Base-by-base conservation (phyloP, 1,140 invertebrate species). In the Pseudomyrmex gracilis region DNA sequence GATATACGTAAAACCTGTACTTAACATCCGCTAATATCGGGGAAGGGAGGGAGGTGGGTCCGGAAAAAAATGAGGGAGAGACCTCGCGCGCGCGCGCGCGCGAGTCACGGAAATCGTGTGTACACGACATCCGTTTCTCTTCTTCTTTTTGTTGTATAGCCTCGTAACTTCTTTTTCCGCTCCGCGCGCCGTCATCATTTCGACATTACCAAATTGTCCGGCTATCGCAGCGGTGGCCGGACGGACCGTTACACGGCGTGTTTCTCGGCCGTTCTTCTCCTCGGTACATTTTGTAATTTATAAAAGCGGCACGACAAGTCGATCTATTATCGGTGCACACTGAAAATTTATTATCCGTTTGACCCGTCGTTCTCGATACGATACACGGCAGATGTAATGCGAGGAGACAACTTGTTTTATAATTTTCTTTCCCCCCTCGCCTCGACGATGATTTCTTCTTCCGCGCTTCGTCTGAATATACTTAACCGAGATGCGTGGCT, bases 341-440 rank as follows among this genome's bases (percentile, higher is more conserved):
- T n/a, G 45, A 84, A 89, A 88, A 89, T 89, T 89, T 88, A 89
- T 89, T 88, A 73, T 67, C 74, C 71, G 71, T 74, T 89, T 89
- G 84, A 89, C 87, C 74, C n/a, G 49, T 15, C 73, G 58, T 22
- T 61, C 13, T 84, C 88, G 87, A 89, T 83, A 78, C 73, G 5
- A 34, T 34, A 34, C 7, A 4, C 49, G 47, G 49, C 87, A 74
- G 73, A 80, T 57, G 49, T 83, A 83, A 78, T 51, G 34, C 58
- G 20, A 34, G 34, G 5, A 34, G 51, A 90, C 84, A 82, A 84
- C 83, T 90, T 85, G 82, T 84, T 89, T 80, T 51, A 51, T 51
- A 63, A 76, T 61, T 67, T 70, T 10, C 24, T 24, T 45, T 24
- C 5, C 66, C 49, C 63, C 22, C 8, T 49, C 49, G 63, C 22